Base-by-base conservation (phyloP, 2,888 invertebrate genomes). In the Sinotaia quadrata region DNA sequence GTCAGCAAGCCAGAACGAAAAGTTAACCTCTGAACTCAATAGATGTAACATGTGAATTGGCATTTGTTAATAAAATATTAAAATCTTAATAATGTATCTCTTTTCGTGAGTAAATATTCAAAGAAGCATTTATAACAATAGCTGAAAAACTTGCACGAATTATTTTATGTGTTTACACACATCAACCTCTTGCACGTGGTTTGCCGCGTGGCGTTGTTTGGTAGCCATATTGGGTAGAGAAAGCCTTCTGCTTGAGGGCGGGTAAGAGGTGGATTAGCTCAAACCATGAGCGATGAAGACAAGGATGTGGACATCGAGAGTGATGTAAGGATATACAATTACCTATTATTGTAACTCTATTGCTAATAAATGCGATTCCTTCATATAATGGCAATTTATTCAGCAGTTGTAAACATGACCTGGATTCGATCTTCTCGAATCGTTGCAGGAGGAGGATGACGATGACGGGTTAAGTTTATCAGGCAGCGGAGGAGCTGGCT, bases 271-370 rank as follows among this genome's bases (percentile, higher is more conserved):
- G 58, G 57, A 68, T 71, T 69, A 49, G 60, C 56, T 56, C 57
- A 49, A 71, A 78, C 65, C 68, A 96, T 96, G 95, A 96, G 96
- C 89, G 96, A 96, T 90, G 96, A 96, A 90, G 96, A 96, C 89
- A 92, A 95, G 85, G 96, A 96, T 89, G 94, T 96, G 89, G 96
- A 96, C 89, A 94, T 95, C 86, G 95, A 96, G 91, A 96, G 96
- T 91, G 96, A 96, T 91, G 73, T 73, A 68, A 67, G 73, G 62
- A n/a, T 34, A 12, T 10, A 47, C 29, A 24, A 15, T 21, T 61
- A 1, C 15, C 29, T 21, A n/a, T n/a, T n/a, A n/a, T n/a, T n/a
- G n/a, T n/a, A n/a, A n/a, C n/a, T n/a, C n/a, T n/a, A n/a, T n/a
- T n/a, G n/a, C n/a, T n/a, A n/a, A n/a, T n/a, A n/a, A n/a, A n/a